Evolutionary conservation across 1,140 invertebrate genomes (phyloP).

Genomic region (Diuraphis noxia): DNA sequence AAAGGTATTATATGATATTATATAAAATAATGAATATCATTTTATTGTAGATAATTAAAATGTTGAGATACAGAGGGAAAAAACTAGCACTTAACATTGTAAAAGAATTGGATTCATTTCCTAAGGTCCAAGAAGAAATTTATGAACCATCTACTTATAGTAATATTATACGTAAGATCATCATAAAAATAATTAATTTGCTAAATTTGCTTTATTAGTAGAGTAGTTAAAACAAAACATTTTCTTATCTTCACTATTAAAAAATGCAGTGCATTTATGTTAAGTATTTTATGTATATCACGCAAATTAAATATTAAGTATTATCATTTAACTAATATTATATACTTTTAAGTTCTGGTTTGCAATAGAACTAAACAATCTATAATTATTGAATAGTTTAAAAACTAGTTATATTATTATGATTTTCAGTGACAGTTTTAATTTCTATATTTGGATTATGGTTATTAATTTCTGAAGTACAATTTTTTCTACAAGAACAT

Average conservation of each 20-base stretch:
- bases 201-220: background rate
- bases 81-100: slow-evolving; percentile 63
- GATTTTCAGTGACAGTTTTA: slow-evolving; percentile 75
- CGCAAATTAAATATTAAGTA: background rate
- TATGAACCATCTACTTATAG: slow-evolving; percentile 73
- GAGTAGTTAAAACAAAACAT: background rate
- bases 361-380: background rate
- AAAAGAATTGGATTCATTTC: slow-evolving; percentile 86
- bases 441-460: slow-evolving; percentile 77
- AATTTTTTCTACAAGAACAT: slow-evolving; percentile 81
- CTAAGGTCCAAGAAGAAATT: slow-evolving; percentile 68
- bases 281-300: no score
- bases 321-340: background rate
- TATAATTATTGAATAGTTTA: background rate
- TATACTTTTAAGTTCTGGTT: background rate
- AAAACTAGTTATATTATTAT: background rate
- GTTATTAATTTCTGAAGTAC: slow-evolving; percentile 80
- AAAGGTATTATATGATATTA: background rate
- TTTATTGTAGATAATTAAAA: slow-evolving; percentile 33
- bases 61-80: slow-evolving; percentile 56
- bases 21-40: background rate
- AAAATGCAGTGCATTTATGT: background rate
- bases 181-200: background rate
- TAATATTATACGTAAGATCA: slow-evolving; percentile 72
- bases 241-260: background rate